Conservation (phyloP, 2,888 invertebrate genomes). For the Petrolisthes cinctipes region DNA sequence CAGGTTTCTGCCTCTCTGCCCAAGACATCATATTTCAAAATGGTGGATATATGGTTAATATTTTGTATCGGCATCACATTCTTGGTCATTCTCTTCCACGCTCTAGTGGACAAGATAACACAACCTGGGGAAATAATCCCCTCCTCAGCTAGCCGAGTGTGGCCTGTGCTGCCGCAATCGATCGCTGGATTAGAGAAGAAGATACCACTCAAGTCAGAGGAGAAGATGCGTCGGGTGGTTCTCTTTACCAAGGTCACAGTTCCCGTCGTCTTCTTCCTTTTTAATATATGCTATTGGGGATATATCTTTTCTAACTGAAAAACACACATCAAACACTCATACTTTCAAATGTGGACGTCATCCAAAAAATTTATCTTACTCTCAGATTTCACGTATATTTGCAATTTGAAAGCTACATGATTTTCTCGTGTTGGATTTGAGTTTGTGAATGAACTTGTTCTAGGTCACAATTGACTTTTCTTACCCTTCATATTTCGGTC, state of each 20-base stretch:
- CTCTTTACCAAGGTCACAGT: constrained; percentile 37
- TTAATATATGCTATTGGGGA: constrained; percentile 46
- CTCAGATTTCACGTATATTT: no score
- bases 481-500: no score
- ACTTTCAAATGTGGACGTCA: no score
- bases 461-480: no score
- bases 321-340: background rate
- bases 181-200: background rate
- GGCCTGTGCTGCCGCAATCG: background rate
- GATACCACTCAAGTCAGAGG: background rate
- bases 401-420: no score
- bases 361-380: no score
- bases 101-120: constrained; percentile 11
- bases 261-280: constrained; percentile 35
- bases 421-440: no score
- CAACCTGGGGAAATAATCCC: background rate
- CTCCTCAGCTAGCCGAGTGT: background rate
- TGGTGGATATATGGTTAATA: constrained; percentile 54
- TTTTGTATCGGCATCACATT: constrained; percentile 55
- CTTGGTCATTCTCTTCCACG: constrained; percentile 47
- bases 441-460: no score
- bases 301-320: constrained; percentile 25
- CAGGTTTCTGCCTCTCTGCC: background rate
- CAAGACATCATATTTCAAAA: constrained; percentile 44
- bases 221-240: background rate